Evolutionary conservation across 1,140 invertebrate species (phyloP), one percentile per base, ranked within the genome.

Genomic region (Drosophila athabasca): DNA sequence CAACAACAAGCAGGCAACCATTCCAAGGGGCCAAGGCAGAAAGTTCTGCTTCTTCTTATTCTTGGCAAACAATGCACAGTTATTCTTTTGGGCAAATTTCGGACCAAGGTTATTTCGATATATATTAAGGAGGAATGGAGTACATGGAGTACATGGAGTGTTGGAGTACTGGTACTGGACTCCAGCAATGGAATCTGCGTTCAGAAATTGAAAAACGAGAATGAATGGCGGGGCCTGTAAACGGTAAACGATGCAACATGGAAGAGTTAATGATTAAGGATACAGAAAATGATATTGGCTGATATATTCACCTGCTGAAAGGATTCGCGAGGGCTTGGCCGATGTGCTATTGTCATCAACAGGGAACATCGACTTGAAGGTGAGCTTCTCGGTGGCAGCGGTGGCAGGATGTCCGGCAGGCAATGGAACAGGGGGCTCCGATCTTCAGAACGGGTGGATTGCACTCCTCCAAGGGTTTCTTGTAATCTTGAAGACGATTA

Each of bases 301-400:
- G 17, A n/a, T n/a, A n/a, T n/a, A n/a, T n/a, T n/a, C n/a, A n/a
- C n/a, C n/a, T n/a, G n/a, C n/a, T n/a, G n/a, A n/a, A n/a, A n/a
- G n/a, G n/a, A n/a, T n/a, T n/a, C n/a, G n/a, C n/a, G n/a, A n/a
- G 17, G 17, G 17, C 17, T 19, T 19, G 17, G 17, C 17, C 17
- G 1, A 19, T 19, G 17, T 19, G 17, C 17, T 19, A 19, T 1
- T 19, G 17, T 19, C 17, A 19, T 19, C 17, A 19, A 19, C 17
- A 1, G 17, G 17, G 1, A 19, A 19, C 17, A 19, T 19, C 17
- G 0, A 19, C 17, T 19, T 19, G 1, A 19, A 19, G 17, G 85
- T 98, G 95, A 99, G 94, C 60, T 96, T 96, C 93, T 99, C n/a
- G n/a, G n/a, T n/a, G n/a, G n/a, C n/a, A n/a, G 98, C 92, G 97